Evolutionary conservation across 1,140 invertebrate species (phyloP), one percentile per base, ranked within the genome.

Genomic region (Stenopsyche tienmushanensis): DNA sequence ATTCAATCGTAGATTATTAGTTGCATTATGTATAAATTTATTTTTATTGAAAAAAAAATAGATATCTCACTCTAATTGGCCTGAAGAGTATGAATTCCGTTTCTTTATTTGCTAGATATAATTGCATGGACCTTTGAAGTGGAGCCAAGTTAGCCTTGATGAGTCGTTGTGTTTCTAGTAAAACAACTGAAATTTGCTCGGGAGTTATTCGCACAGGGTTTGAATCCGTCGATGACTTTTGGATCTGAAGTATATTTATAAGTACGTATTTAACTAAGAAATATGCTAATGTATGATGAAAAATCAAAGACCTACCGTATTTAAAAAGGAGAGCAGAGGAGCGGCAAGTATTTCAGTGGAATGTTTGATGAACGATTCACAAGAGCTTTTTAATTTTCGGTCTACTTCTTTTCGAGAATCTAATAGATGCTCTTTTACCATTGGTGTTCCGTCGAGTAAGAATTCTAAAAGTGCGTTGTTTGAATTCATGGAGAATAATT

Each of bases 341-440:
- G 86, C 87, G 26, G 89, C 85, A n/a, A 97, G 78, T 45, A 88
- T 76, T 34, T 88, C 84, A 0, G 93, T 91, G 0, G 89, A 84
- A 75, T 93, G 84, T 47, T 87, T 85, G 45, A 99, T 98, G 69
- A 97, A 93, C 29, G 82, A 82, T 75, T 98, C 95, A 80, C 96
- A 99, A n/a, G 90, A 88, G 10, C 80, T 83, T 79, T 98, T 98
- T 53, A 99, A 78, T 72, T 94, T 91, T 20, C 89, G 86, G 73
- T 98, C 96, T 1, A 98, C 94, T 72, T 97, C 94, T 76, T 96
- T 94, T 66, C 96, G 88, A 0, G 95, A 98, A 76, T 98, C 96
- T 5, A 97, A 81, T 57, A 95, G 83, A 73, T 95, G 90, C 75
- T 98, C 96, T 71, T 86, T 90, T 34, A 98, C 94, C 77, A 94